phyloP scores from a whole-genome alignment of 2,888 invertebrate genomes.

The Limnephilus rhombicus region DNA sequence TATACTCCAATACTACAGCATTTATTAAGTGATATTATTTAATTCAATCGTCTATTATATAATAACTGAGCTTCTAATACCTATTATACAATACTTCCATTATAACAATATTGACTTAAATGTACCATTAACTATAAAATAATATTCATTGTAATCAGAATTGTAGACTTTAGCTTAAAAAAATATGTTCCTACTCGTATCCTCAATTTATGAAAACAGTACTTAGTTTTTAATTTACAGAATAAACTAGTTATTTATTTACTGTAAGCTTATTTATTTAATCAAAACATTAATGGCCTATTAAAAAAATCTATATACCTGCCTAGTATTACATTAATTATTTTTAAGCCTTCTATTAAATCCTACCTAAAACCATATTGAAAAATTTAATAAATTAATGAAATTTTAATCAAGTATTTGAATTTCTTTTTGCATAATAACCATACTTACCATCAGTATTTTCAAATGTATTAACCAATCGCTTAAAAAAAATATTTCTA shows the following conservation, averaged over 20 bases:
- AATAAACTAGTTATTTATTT: background rate
- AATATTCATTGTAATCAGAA: background rate
- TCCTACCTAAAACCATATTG: background rate
- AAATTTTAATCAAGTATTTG: no score
- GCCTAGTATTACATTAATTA: background rate
- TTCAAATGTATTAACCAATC: background rate
- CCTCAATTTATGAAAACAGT: slow-evolving; percentile 4
- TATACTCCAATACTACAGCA: background rate
- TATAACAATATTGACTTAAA: background rate
- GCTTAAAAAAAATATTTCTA: background rate
- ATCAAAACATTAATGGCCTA: background rate
- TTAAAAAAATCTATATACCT: background rate
- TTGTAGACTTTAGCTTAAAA: slow-evolving; percentile 15
- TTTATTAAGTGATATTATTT: background rate
- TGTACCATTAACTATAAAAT: background rate
- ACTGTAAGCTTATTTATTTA: background rate
- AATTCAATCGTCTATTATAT: background rate
- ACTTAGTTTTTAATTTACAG: background rate
- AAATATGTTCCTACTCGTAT: slow-evolving; percentile 34
- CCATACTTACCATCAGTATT: background rate
- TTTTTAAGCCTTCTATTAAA: background rate
- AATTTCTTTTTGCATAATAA: no score
- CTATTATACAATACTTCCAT: background rate
- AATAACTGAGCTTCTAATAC: slow-evolving; percentile 38
- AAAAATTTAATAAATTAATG: background rate